Evolutionary conservation across 1,140 invertebrate genomes (phyloP).

Genomic region (Meloidogyne hapla): DNA sequence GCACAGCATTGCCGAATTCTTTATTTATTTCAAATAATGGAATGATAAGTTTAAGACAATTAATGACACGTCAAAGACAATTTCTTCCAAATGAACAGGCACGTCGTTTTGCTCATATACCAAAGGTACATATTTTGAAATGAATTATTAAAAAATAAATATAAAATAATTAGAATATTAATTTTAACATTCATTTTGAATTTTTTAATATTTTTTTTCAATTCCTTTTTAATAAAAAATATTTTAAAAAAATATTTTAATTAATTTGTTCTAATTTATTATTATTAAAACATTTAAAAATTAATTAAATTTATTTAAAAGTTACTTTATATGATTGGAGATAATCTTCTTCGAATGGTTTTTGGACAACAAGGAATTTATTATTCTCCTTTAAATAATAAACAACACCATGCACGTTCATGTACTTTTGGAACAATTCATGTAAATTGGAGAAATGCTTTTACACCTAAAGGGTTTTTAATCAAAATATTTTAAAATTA

Average conservation of each 20-base stretch:
- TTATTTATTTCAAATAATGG: constrained; percentile 16
- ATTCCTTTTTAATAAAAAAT: too few relatives aligned
- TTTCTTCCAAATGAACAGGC: constrained; percentile 54
- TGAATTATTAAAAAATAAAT: too few relatives aligned
- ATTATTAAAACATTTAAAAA: too few relatives aligned
- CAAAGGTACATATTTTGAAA: constrained; percentile 29
- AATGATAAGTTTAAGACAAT: constrained; percentile 20
- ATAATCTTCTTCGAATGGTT: constrained; percentile 40
- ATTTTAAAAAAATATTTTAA: too few relatives aligned
- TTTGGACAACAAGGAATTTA: constrained; percentile 42
- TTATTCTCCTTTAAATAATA: constrained; percentile 11
- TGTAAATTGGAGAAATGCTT: constrained; percentile 50
- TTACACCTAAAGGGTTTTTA: constrained; percentile 44
- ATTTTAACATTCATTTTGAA: too few relatives aligned
- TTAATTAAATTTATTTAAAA: constrained; percentile 18
- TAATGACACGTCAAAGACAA: constrained; percentile 42
- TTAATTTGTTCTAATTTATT: too few relatives aligned
- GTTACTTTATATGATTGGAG: constrained; percentile 36
- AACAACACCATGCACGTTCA: constrained; percentile 41
- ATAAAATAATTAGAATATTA: too few relatives aligned
- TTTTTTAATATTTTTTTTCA: too few relatives aligned
- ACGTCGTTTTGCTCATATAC: constrained; percentile 43
- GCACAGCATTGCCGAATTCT: constrained; percentile 34
- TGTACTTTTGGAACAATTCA: constrained; percentile 46
- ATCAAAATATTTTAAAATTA: constrained; percentile 26